Conservation (phyloP, 2,888 invertebrate species). For the Aleiodes leptofemur region DNA sequence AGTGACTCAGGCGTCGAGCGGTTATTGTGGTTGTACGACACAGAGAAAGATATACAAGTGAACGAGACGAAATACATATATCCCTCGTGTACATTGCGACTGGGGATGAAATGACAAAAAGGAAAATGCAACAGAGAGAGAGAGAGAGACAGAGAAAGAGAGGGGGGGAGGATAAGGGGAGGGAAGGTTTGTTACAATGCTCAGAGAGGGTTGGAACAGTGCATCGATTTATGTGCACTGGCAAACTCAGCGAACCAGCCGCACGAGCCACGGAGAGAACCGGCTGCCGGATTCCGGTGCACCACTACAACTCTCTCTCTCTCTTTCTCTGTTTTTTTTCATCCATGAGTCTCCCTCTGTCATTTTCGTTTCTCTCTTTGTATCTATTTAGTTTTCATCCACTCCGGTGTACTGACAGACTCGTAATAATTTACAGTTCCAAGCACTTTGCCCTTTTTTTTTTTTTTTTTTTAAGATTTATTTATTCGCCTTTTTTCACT, state of each 20-base stretch:
- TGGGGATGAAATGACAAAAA: neutral
- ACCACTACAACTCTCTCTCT: neutral
- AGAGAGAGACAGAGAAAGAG: too few relatives aligned
- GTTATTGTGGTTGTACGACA: constrained; percentile 35
- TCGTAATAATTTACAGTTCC: constrained; percentile 13
- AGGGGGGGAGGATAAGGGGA: too few relatives aligned
- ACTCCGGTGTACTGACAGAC: constrained; percentile 1
- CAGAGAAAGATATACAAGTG: constrained; percentile 20
- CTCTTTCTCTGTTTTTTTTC: constrained; percentile 3
- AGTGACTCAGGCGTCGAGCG: constrained; percentile 17
- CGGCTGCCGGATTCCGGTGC: neutral
- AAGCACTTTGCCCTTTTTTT: neutral
- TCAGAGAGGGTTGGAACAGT: constrained; percentile 36
- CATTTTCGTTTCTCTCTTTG: constrained; percentile 22
- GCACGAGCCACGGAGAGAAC: neutral
- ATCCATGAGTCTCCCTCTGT: neutral
- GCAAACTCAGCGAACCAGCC: constrained; percentile 32
- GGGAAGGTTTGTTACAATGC: constrained; percentile 28
- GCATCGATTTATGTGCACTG: constrained; percentile 42
- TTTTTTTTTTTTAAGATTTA: constrained; percentile 1
- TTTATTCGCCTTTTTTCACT: constrained; percentile 9
- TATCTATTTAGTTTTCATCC: constrained; percentile 25
- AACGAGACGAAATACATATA: constrained; percentile 18
- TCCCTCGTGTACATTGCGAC: neutral
- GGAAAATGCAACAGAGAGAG: too few relatives aligned